Conservation (phyloP, 2,888 invertebrate species). For the Nephrocerus scutellatus region DNA sequence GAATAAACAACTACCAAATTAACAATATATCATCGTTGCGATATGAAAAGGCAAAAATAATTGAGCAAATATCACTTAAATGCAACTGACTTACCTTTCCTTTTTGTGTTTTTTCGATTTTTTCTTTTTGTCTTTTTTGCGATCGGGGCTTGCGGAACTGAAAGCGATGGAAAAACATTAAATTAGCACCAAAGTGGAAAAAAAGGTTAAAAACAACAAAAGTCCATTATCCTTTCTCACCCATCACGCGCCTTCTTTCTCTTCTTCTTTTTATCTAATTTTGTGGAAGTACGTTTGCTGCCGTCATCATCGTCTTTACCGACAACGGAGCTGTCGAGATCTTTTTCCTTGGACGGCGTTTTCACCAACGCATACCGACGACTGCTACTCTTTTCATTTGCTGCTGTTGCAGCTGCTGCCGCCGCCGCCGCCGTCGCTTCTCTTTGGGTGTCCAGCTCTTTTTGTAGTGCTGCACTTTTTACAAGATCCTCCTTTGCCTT, state of each 20-base stretch:
- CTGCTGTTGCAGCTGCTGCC: conserved; percentile 27
- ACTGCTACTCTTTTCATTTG: conserved; percentile 41
- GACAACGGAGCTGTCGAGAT: conserved; percentile 24
- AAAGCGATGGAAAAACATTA: conserved; percentile 9
- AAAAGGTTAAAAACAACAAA: neutral
- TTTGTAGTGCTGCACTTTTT: conserved; percentile 47
- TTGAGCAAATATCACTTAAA: conserved; percentile 23
- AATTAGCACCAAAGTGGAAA: no score
- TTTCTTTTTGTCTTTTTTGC: conserved; percentile 70
- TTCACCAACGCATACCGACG: conserved; percentile 66
- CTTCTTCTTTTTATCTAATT: conserved; percentile 54
- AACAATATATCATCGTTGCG: conserved; percentile 2
- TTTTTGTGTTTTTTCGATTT: conserved; percentile 70
- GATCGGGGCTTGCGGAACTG: conserved; percentile 65
- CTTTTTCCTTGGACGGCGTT: conserved; percentile 63
- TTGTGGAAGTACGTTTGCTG: conserved; percentile 23
- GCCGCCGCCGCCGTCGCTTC: conserved; percentile 39
- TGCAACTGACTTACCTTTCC: conserved; percentile 55
- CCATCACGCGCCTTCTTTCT: conserved; percentile 68
- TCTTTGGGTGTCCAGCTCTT: conserved; percentile 48
- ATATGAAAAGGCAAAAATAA: conserved; percentile 15
- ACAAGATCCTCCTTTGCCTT: conserved; percentile 50
- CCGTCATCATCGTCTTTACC: conserved; percentile 45
- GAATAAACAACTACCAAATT: conserved; percentile 7
- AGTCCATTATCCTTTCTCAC: conserved; percentile 47